Conservation (phyloP, 2,113 vertebrate genomes). For the Archilochus colubris region DNA sequence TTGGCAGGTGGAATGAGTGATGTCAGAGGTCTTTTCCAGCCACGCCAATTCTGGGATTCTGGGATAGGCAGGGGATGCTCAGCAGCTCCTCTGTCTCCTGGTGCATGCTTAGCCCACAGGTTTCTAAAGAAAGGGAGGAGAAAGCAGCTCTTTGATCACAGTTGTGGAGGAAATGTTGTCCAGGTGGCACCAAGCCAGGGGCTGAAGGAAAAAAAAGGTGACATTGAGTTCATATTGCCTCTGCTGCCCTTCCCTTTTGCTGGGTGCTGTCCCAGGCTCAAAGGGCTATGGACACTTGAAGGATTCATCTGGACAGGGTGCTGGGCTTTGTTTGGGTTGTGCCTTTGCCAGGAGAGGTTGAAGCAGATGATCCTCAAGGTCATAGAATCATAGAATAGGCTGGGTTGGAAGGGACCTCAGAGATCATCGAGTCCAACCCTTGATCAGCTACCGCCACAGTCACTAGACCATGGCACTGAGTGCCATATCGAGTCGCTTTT, state of each 20-base stretch:
- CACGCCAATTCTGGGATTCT: no score
- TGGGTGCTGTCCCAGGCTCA: not conserved
- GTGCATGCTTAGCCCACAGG: rapidly evolving
- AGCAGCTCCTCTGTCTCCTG: no score
- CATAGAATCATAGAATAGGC: no score
- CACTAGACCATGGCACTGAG: no score
- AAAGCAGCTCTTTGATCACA: not conserved
- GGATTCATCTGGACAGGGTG: not conserved
- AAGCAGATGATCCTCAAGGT: not conserved
- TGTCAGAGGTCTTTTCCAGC: no score
- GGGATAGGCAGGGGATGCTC: not conserved
- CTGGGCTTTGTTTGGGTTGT: not conserved
- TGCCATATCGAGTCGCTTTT: no score
- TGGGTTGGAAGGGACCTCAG: no score
- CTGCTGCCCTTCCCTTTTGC: not conserved
- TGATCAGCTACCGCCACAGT: no score
- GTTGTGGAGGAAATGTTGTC: no score
- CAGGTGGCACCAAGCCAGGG: no score
- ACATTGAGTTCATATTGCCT: not conserved
- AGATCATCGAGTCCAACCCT: no score
- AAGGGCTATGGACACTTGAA: not conserved
- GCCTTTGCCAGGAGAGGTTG: not conserved
- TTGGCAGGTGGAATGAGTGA: no score
- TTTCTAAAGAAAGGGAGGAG: not conserved
- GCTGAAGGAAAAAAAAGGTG: not conserved